Percentiles rank a stretch among this genome's conserved stretches.
These are phyloP conservation scores for Terebella lapidaria DNA, from an alignment of 2,888 invertebrate species.

Conservation along the genomic window DNA sequence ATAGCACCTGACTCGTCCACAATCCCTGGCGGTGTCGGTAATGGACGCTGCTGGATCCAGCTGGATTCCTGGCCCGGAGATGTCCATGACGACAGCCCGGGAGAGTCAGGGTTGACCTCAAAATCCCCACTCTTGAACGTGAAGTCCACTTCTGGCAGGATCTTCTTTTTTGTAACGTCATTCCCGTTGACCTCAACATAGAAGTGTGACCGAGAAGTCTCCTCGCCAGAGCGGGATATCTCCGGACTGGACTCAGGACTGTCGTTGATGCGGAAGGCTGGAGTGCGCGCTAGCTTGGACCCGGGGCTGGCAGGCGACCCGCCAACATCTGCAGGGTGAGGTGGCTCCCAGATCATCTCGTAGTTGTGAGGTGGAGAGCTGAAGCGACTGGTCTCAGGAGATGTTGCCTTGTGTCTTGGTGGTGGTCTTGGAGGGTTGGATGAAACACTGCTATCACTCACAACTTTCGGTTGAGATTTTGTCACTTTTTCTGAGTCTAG, in stretches of 20 bases:
- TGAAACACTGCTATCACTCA: background rate
- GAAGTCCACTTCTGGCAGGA: slow-evolving; percentile 8
- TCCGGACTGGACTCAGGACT: slow-evolving; percentile 1
- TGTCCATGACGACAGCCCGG: background rate
- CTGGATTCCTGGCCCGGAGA: too few species aligned
- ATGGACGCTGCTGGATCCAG: too few species aligned
- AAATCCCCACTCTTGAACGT: slow-evolving; percentile 7
- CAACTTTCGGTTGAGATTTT: too few species aligned
- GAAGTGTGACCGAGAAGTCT: background rate
- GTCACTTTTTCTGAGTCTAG: too few species aligned
- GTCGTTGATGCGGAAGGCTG: slow-evolving; percentile 5
- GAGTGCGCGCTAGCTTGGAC: background rate
- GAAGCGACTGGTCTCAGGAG: background rate
- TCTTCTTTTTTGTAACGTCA: background rate
- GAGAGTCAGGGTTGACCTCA: background rate
- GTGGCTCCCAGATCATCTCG: background rate
- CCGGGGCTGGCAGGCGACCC: background rate
- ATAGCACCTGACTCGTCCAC: too few species aligned
- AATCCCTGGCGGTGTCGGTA: too few species aligned
- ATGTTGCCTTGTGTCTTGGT: background rate
- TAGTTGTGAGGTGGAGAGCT: background rate
- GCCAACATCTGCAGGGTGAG: background rate
- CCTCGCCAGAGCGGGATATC: background rate
- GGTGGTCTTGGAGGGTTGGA: background rate
- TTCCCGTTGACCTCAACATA: background rate